Conservation (phyloP, 2,797 vertebrate genomes). For the Hozukius guyotensis region DNA sequence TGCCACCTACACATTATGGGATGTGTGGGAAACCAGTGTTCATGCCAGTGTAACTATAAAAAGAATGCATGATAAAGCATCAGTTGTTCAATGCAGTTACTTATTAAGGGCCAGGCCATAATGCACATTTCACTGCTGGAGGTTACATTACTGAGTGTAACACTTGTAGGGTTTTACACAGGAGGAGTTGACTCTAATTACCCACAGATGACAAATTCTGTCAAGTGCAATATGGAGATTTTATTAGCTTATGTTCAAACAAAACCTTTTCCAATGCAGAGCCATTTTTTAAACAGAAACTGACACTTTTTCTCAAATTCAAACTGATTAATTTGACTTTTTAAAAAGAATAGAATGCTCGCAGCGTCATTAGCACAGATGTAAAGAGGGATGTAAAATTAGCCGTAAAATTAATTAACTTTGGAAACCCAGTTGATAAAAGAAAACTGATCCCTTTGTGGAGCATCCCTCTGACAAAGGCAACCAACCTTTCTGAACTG, state of each 20-base stretch:
- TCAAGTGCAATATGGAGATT: conserved; percentile 15
- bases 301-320: background rate
- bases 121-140: background rate
- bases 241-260: conserved; percentile 43
- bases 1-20: conserved; percentile 77
- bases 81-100: conserved; percentile 13
- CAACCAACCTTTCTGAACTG: background rate
- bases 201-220: background rate
- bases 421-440: background rate
- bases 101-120: background rate
- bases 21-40: conserved; percentile 59
- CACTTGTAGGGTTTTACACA: background rate
- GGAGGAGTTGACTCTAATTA: background rate
- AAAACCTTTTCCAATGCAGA: conserved; percentile 11
- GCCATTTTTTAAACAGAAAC: conserved; percentile 6
- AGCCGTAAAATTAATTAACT: background rate
- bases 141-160: background rate
- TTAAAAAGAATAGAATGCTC: background rate
- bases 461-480: background rate
- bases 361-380: background rate
- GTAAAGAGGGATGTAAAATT: conserved; percentile 2
- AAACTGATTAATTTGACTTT: background rate
- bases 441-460: background rate
- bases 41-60: conserved; percentile 34
- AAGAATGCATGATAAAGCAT: conserved; percentile 37